Conservation (phyloP, 2,888 invertebrate genomes). For the Rapana venosa region DNA sequence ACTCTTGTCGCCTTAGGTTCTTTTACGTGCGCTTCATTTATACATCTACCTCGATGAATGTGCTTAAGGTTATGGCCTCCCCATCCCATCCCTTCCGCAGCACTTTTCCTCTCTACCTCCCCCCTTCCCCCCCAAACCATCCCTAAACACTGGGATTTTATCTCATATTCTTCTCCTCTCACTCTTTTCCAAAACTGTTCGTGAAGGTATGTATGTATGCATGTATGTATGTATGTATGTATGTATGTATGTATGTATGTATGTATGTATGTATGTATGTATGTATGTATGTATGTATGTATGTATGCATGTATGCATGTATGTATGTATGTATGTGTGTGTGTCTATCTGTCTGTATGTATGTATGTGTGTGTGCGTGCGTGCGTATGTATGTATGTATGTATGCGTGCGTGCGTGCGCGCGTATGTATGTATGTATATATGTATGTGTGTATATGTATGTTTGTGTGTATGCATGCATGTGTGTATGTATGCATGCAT, state of each 20-base stretch:
- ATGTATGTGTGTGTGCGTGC: neutral
- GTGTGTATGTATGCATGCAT: neutral
- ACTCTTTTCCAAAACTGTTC: neutral
- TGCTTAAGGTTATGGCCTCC: neutral
- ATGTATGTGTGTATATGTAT: neutral
- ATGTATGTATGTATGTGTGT: neutral
- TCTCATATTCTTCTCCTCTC: neutral
- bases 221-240: too few species aligned
- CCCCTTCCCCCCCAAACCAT: too few species aligned
- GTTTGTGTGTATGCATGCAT: neutral
- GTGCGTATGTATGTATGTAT: neutral
- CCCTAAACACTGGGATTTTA: neutral
- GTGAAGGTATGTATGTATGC: neutral
- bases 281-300: neutral
- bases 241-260: too few species aligned
- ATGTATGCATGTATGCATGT: conserved; percentile 8
- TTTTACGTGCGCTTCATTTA: neutral
- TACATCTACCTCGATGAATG: neutral
- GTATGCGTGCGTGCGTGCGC: neutral
- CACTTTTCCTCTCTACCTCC: too few species aligned
- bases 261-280: neutral
- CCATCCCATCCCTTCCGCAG: neutral
- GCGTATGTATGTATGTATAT: neutral
- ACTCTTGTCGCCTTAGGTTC: too few species aligned
- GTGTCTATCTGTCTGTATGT: too few species aligned